A percentile compares a stretch with the other conserved stretches of the same genome.
Evolutionary conservation across 1,140 invertebrate species (phyloP).

Genomic region (Cardiocondyla obscurior): DNA sequence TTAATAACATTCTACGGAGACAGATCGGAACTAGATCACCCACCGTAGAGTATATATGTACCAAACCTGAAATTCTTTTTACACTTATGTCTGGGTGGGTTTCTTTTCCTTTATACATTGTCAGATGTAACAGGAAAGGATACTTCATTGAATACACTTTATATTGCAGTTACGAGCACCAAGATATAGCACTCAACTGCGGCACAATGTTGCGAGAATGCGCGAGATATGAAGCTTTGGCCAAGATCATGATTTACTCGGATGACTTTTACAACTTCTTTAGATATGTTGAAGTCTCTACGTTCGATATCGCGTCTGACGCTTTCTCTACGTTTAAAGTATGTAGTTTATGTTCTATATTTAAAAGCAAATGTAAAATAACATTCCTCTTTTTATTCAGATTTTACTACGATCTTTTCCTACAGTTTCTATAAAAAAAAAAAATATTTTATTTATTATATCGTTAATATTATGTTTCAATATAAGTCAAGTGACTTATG

Average conservation of each 20-base stretch:
- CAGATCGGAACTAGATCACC: conserved; percentile 99
- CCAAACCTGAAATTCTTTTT: conserved; percentile 98
- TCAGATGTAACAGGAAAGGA: conserved; percentile 17
- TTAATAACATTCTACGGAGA: conserved; percentile 98
- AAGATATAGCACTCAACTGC: conserved; percentile 99
- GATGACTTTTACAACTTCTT: conserved; percentile 99
- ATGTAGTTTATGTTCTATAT: conserved; percentile 54
- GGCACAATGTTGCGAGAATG: conserved; percentile 99
- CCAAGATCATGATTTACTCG: conserved; percentile 98
- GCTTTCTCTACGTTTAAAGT: conserved; percentile 99
- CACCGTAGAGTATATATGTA: conserved; percentile 99
- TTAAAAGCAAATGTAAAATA: not conserved
- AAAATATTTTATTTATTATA: not conserved
- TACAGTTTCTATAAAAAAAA: not conserved
- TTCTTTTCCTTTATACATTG: not conserved
- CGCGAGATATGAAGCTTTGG: conserved; percentile 97
- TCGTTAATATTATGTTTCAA: conserved; percentile 19
- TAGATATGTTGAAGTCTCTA: conserved; percentile 99
- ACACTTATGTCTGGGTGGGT: conserved; percentile 97
- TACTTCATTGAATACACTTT: conserved; percentile 29
- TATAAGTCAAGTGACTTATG: conserved; percentile 16
- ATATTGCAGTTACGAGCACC: conserved; percentile 95
- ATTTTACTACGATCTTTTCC: not conserved
- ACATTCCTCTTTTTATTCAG: not conserved
- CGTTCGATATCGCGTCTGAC: conserved; percentile 99